Evolutionary conservation across 2,797 vertebrate species (phyloP).

Genomic region (Halcyon chelicuti): DNA sequence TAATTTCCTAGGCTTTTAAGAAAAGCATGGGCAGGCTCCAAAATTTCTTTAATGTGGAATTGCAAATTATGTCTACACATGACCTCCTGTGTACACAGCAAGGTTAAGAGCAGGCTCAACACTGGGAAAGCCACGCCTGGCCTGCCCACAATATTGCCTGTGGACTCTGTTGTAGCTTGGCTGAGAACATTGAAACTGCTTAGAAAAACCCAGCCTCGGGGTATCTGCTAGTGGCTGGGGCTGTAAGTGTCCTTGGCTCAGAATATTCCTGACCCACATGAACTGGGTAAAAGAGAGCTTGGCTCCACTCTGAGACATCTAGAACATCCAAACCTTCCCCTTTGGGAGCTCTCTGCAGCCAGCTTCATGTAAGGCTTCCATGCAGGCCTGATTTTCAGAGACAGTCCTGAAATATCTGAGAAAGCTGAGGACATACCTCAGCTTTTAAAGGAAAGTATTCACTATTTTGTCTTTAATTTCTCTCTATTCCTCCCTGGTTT

Average conservation of each 20-base stretch:
- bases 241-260: background rate
- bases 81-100: background rate
- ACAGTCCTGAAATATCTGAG: background rate
- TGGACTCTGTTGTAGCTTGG: background rate
- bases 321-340: background rate
- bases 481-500: background rate
- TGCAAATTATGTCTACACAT: background rate
- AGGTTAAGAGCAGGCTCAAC: background rate
- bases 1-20: background rate
- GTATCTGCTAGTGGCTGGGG: background rate
- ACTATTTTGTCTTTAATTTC: background rate
- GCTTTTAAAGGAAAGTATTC: background rate
- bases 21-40: background rate
- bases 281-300: background rate
- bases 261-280: background rate
- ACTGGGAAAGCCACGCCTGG: constrained; percentile 38
- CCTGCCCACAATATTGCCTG: constrained; percentile 5
- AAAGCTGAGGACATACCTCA: background rate
- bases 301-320: background rate
- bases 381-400: background rate
- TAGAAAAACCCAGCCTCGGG: background rate
- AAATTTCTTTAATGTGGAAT: background rate
- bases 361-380: background rate
- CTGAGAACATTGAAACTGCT: background rate
- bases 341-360: background rate